phyloP scores from a whole-genome alignment of 2,113 vertebrate genomes.

The Protomyctophum bolini region DNA sequence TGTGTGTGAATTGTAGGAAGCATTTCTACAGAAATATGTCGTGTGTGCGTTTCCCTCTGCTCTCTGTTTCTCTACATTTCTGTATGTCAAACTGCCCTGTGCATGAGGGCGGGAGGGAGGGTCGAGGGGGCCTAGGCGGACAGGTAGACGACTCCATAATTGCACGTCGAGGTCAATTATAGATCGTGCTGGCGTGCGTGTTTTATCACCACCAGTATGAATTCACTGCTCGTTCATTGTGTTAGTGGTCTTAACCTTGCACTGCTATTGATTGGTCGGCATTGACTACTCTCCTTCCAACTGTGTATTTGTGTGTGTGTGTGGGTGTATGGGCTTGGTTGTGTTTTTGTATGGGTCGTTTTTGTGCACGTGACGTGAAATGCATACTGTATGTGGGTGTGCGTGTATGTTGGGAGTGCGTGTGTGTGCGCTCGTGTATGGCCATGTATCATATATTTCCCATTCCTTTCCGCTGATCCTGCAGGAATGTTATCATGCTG shows the following conservation, averaged over 20 bases:
- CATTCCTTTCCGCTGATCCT: constrained; percentile 12
- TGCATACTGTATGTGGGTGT: constrained; percentile 24
- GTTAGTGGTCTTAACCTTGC: constrained; percentile 79
- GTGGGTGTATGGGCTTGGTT: constrained; percentile 25
- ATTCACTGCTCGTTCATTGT: constrained; percentile 71
- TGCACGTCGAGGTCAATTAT: constrained; percentile 69
- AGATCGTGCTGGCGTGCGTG: constrained; percentile 60
- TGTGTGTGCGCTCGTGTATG: constrained; percentile 27
- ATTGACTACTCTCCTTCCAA: constrained; percentile 62
- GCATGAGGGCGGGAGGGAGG: constrained; percentile 28
- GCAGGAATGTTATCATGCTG: constrained; percentile 47
- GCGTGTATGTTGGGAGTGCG: not conserved
- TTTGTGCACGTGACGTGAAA: constrained; percentile 10
- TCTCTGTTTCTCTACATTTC: not conserved
- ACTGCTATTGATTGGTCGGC: constrained; percentile 74
- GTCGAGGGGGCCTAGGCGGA: constrained; percentile 17
- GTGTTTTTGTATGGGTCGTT: constrained; percentile 24
- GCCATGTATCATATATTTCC: not conserved
- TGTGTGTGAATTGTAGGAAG: not conserved
- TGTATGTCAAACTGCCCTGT: not conserved
- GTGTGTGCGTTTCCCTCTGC: not conserved
- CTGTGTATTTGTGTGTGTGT: constrained; percentile 35
- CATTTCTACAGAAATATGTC: not conserved
- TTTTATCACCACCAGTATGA: constrained; percentile 66
- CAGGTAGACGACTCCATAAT: constrained; percentile 69